Base-by-base conservation (phyloP, 1,140 invertebrate species). In the Thereuonema tuberculata region DNA sequence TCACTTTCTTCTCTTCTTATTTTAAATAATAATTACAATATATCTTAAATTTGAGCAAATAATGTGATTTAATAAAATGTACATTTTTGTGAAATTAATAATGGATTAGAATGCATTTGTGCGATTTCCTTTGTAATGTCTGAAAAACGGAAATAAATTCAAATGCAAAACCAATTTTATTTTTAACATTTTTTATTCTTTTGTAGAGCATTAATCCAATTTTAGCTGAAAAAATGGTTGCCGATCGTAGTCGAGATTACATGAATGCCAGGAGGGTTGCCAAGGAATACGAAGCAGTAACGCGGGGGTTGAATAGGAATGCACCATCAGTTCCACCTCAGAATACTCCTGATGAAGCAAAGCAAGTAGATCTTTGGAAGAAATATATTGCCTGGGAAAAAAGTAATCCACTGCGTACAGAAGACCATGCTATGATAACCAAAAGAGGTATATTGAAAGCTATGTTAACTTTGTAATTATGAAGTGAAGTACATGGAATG, bases 291-390 rank as follows among this genome's bases (percentile, higher is more conserved):
- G 96, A 99, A 76, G 87, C 86, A 0, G 84, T 93, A 26, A 98
- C 94, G 0, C 80, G 94, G 69, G 95, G 94, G 0, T 75, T 99
- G 0, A 98, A 98, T 72, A 80, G 93, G 57, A 94, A 93, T 75
- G 82, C 89, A 62, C 93, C 94, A 0, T 93, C 93, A 53, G 83
- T 95, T 1, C 95, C 95, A 31, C 94, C 95, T 0, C 89, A 85
- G 24, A 86, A 90, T 46, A 83, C 84, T 62, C 82, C 87, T 1
- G 93, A 98, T 73, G 93, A 98, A 78, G 77, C 86, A 54, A 93
- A 93, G 78, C 93, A 94, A 89, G 90, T 97, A 54, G 93, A 98
- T 67, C 71, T 98, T n/a, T 99, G 97, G 96, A 97, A 97, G 73
- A 97, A 97, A 69, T 99, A 98, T 69, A 98, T 99, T 61, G 77